Conservation (phyloP, 2,888 invertebrate species). For the Cosmia pyralina region DNA sequence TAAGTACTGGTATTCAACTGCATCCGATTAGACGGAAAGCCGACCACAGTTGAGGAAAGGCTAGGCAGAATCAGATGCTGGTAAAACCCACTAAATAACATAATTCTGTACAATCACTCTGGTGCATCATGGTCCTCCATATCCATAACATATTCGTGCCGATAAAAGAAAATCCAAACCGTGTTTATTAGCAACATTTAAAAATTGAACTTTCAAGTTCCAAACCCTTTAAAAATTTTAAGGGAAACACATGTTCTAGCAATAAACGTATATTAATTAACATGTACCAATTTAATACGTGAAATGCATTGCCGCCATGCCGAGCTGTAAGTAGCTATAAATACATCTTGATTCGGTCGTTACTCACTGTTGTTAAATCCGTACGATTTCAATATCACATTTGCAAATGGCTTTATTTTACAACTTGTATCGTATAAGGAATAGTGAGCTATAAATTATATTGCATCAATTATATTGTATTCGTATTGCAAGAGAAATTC, state of each 20-base stretch:
- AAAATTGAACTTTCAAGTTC: not conserved
- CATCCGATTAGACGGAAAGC: not conserved
- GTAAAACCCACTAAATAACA: not conserved
- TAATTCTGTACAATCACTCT: not conserved
- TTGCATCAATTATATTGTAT: too few relatives aligned
- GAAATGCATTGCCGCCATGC: constrained; percentile 4
- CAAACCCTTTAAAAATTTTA: not conserved
- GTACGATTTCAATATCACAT: constrained; percentile 44
- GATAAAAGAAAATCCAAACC: not conserved
- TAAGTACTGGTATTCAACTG: not conserved
- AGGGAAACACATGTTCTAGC: constrained; percentile 41
- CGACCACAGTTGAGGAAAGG: not conserved
- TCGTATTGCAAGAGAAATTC: too few relatives aligned
- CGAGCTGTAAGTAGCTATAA: constrained; percentile 14
- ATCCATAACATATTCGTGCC: not conserved
- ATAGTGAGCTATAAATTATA: constrained; percentile 38
- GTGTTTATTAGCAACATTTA: too few relatives aligned
- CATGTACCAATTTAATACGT: constrained; percentile 29
- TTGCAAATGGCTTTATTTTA: constrained; percentile 51
- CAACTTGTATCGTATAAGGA: constrained; percentile 14
- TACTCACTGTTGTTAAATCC: constrained; percentile 25
- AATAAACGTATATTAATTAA: constrained; percentile 44
- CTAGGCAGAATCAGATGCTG: not conserved
- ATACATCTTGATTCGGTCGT: constrained; percentile 23
- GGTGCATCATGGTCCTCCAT: not conserved